Base-by-base conservation (phyloP, 2,888 invertebrate species). In the Lithophane leautieri region DNA sequence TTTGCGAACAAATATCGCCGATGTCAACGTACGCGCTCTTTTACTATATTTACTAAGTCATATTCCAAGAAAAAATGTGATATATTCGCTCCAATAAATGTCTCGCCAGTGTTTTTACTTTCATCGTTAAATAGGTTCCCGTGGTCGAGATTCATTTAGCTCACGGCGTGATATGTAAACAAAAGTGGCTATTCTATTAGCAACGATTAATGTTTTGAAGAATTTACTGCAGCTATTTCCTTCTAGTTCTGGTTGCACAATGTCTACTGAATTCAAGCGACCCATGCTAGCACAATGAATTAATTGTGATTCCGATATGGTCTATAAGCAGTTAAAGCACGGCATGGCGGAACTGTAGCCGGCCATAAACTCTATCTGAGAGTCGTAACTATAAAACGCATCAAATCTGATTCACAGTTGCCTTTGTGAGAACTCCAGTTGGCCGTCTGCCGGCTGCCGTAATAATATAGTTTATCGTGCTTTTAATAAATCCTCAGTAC, bases 1-100 rank as follows among this genome's bases (percentile, higher is more conserved):
- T 96, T 96, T 94, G 94, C 94, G 92, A 93, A 92, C 91, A 91
- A 94, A 94, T 94, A 94, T 93, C 91, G 89, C 82, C 88, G 93
- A 94, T 93, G 95, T 94, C 95, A 95, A 94, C 92, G 95, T 89
- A 94, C 95, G 90, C 91, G 88, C 86, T 90, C 86, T 87, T 91
- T 90, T 88, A 91, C 90, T 90, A 90, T 89, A 90, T 91, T 88
- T 90, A 91, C 89, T 89, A 89, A 90, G 83, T 87, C 87, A 89
- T 88, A 87, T 91, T 91, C 90, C 89, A 81, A 87, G 91, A 89
- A 90, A 90, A 89, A 86, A 86, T 86, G 82, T 89, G 83, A 85
- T 85, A 84, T 86, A 88, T 82, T 86, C 83, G 86, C 81, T 84
- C 90, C 88, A 88, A 90, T 91, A 89, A 88, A 88, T 82, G 78